Percentiles rank a stretch among this genome's conserved stretches.
Conservation (phyloP, 2,888 invertebrate genomes). For the Drosophila tripunctata region DNA sequence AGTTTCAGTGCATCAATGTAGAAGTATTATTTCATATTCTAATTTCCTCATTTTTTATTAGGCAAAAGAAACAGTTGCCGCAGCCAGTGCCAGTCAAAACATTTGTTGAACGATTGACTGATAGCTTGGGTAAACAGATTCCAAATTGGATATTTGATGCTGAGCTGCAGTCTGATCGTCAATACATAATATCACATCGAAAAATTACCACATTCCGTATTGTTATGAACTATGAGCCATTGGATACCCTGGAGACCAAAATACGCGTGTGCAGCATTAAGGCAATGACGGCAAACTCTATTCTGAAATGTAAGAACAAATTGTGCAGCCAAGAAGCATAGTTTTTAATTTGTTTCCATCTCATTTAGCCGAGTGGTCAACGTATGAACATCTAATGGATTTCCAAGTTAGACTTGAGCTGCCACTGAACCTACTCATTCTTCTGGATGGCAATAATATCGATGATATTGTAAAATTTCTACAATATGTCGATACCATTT, state of each 20-base stretch:
- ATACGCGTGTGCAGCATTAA: constrained; percentile 49
- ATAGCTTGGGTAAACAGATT: constrained; percentile 23
- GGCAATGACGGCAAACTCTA: neutral
- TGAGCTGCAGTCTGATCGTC: constrained; percentile 50
- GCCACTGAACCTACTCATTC: constrained; percentile 50
- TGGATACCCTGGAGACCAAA: constrained; percentile 41
- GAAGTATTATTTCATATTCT: neutral
- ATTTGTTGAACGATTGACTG: constrained; percentile 45
- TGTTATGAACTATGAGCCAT: constrained; percentile 50
- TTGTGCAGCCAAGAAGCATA: neutral
- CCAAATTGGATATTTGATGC: constrained; percentile 74
- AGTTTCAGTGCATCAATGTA: constrained; percentile 1
- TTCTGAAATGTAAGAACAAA: constrained; percentile 2
- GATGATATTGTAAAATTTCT: constrained; percentile 49
- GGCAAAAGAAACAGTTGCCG: neutral
- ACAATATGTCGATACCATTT: constrained; percentile 52
- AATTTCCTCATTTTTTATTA: neutral
- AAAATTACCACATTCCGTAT: constrained; percentile 45
- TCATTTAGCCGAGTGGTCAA: constrained; percentile 47
- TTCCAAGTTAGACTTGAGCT: constrained; percentile 69
- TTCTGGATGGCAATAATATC: constrained; percentile 44
- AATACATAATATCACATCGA: constrained; percentile 49
- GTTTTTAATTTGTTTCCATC: too few relatives aligned
- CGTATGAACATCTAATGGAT: constrained; percentile 63
- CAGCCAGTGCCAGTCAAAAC: neutral